Conservation (phyloP, 2,797 vertebrate genomes). For the Tapera naevia region DNA sequence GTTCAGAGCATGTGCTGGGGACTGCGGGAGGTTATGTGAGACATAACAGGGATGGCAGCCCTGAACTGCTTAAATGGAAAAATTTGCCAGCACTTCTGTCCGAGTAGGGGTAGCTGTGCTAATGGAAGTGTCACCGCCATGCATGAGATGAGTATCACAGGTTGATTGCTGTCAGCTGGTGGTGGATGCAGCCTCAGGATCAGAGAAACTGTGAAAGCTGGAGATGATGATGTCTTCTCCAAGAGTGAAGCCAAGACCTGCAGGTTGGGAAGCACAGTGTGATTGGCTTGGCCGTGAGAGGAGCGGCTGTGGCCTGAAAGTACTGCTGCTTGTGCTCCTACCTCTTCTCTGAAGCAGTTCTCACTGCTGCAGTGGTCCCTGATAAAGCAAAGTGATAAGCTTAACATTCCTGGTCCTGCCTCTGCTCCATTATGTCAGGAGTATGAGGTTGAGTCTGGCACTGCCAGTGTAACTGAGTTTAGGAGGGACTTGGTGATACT, state of each 20-base stretch:
- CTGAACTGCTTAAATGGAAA: neutral
- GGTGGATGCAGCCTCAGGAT: neutral
- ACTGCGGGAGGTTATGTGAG: fast-evolving
- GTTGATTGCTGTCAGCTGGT: neutral
- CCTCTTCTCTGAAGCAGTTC: neutral
- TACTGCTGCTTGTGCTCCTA: neutral
- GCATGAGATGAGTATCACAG: neutral
- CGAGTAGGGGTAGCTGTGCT: neutral
- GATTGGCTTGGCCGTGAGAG: neutral
- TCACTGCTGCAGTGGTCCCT: neutral
- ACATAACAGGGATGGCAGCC: neutral
- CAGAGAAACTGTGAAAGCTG: neutral
- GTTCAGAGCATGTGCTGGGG: neutral
- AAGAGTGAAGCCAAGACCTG: neutral
- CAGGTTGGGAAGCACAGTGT: fast-evolving
- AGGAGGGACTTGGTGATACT: neutral
- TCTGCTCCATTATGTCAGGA: neutral
- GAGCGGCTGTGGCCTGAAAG: neutral
- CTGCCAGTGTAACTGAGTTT: neutral
- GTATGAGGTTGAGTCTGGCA: neutral
- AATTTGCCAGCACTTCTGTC: neutral
- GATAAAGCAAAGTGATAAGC: neutral
- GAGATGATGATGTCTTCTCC: neutral
- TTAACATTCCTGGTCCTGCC: neutral
- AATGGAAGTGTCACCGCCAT: neutral